Base-by-base conservation (phyloP, 2,888 invertebrate species). In the Invenusta paracnida region DNA sequence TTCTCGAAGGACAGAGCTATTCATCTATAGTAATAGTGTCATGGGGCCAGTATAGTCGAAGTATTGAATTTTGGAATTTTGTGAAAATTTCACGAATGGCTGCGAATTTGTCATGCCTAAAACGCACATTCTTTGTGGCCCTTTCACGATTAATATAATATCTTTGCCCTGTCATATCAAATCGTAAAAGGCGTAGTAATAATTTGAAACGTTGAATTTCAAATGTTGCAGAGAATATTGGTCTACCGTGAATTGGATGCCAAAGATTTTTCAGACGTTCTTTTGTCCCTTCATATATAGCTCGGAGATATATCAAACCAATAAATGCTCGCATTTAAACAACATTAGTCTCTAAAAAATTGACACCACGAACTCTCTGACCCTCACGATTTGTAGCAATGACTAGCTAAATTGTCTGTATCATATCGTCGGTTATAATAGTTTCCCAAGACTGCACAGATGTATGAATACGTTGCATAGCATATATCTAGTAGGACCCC, bases 181-280 rank as follows among this genome's bases (percentile, higher is more conserved):
- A 82, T 25, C 83, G 83, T 82, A 82, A 82, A 82, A 82, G 2
- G 23, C 83, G 83, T 29, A 82, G 29, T 27, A 82, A 27, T 82
- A 29, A 28, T 29, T 82, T 82, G 83, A 82, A 82, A 29, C 83
- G 83, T 82, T 82, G 83, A 82, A 82, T 29, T 82, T 29, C 29
- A 23, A 82, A 27, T 28, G 83, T 29, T n/a, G 83, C 31, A 82
- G 83, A 29, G 29, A 82, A 82, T 30, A 82, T 82, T 82, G 83
- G 30, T 29, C 83, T 82, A 27, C 83, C 83, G 31, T 82, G 83
- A 28, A 27, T 29, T 29, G 27, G 83, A 30, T 82, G 25, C 83
- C 28, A 5, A 29, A 29, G 83, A 29, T 82, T 29, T 30, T 82
- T 82, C 2, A n/a, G 28, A 29, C 30, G 83, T 82, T 82, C 83